A percentile compares a stretch with the other conserved stretches of the same genome.
phyloP scores from a whole-genome alignment of 2,888 invertebrate genomes.

The Pyralis farinalis region DNA sequence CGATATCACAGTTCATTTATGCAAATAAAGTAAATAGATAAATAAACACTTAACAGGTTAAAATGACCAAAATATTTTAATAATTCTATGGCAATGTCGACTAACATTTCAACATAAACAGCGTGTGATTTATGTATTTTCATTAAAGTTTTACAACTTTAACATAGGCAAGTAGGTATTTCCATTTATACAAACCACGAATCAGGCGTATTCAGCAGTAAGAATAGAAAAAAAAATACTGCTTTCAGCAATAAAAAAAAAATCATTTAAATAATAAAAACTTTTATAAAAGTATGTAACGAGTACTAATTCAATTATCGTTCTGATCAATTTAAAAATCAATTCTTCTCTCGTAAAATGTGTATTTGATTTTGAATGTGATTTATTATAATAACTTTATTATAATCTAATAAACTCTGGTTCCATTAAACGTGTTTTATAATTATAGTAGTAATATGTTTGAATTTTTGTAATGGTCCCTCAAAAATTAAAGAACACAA shows the following conservation, averaged over 20 bases:
- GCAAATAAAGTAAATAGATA: conserved; percentile 64
- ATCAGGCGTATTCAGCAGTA: too few relatives aligned
- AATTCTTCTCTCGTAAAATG: conserved; percentile 34
- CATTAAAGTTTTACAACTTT: too few relatives aligned
- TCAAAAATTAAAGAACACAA: background rate
- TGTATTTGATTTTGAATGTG: conserved; percentile 17
- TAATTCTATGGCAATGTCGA: conserved; percentile 12
- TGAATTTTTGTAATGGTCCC: background rate
- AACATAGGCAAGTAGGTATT: too few relatives aligned
- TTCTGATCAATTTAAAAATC: conserved; percentile 13
- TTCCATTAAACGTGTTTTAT: conserved; percentile 4
- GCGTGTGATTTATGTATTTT: conserved; percentile 8
- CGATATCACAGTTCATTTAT: conserved; percentile 81
- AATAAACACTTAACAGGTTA: conserved; percentile 19
- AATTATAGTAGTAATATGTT: background rate
- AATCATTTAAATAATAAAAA: too few relatives aligned
- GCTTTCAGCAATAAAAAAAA: too few relatives aligned
- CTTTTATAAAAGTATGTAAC: too few relatives aligned
- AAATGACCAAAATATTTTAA: conserved; percentile 5
- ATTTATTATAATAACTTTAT: background rate
- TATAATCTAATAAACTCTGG: conserved; percentile 6
- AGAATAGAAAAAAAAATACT: too few relatives aligned
- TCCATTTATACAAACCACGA: too few relatives aligned
- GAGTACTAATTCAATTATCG: too few relatives aligned
- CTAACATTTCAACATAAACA: conserved; percentile 30